Percentiles rank a stretch among this genome's conserved stretches.
phyloP scores from a whole-genome alignment of 2,113 vertebrate species.

The Paradisaea rubra region DNA sequence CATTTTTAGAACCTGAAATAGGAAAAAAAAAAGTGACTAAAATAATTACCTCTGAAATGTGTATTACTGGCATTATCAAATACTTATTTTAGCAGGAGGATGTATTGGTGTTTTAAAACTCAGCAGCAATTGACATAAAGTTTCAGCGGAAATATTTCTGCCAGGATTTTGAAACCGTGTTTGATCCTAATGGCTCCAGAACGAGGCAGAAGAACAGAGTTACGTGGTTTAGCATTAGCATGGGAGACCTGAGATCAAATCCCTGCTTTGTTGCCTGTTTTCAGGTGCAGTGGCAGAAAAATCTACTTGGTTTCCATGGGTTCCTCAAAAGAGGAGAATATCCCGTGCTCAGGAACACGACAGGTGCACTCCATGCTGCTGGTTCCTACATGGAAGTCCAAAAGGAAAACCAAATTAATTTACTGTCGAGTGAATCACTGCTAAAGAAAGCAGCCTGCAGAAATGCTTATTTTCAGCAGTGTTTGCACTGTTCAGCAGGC shows the following conservation, averaged over 20 bases:
- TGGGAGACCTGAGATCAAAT: background rate
- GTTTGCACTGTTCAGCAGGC: background rate
- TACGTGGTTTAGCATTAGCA: background rate
- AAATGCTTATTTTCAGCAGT: background rate
- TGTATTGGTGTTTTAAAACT: constrained; percentile 34
- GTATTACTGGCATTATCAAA: background rate
- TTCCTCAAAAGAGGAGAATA: background rate
- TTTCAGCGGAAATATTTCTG: constrained; percentile 41
- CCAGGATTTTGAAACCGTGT: background rate
- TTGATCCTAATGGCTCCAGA: background rate
- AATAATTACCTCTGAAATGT: constrained; percentile 40
- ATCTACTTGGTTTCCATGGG: background rate
- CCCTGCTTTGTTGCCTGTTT: background rate
- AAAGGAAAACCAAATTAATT: background rate
- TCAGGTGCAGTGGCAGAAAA: background rate
- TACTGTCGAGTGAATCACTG: background rate
- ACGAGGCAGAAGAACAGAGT: background rate
- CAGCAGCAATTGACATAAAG: background rate
- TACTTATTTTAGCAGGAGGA: background rate
- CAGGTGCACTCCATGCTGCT: background rate
- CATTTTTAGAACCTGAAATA: constrained; percentile 17
- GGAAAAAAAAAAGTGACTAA: background rate
- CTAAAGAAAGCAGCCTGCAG: background rate
- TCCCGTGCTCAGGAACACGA: background rate
- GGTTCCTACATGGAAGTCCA: background rate